Evolutionary conservation across 64 coral and sea anemone genomes (phyloP), one percentile per base, ranked within the genome.

Genomic region (Porites australiensis): DNA sequence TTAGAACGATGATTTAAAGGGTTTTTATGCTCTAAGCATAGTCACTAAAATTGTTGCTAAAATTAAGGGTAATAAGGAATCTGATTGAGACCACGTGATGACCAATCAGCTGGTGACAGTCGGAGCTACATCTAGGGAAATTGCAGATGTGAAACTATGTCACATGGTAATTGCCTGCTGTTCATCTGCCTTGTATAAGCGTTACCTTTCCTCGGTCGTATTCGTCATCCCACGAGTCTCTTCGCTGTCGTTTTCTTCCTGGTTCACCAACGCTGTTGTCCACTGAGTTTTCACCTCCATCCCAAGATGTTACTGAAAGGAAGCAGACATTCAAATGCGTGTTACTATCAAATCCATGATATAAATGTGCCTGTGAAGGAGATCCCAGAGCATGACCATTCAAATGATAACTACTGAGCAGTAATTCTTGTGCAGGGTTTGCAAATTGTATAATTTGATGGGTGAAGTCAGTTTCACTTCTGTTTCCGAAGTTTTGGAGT

Each of bases 151-250:
- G 23, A 15, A 27, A 11, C 14, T 63, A 23, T 9, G 14, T 10
- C 37, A 19, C 0, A 23, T 5, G 37, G 2, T 70, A 27, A 50
- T 47, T 13, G 11, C 2, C 7, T 7, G 10, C 53, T 11, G 53
- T 11, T 55, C 53, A 55, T 7, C 54, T 57, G 13, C 11, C 27
- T 13, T 27, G 23, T 15, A 18, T 13, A 46, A 13, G 13, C 15
- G 19, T 53, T 70, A 98, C 95, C 92, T 77, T 78, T 77, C 95
- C 95, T 70, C 68, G 74, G 20, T 98, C 95, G 19, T 93, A 88
- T 7, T 98, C 95, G 7, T 98, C 92, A 43, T 98, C 88, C 95
- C 95, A 96, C 2, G 95, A 91, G 60, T 98, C 95, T 44, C 77
- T 66, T 18, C 92, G 69, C 50, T 94, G 90, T 88, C 92, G 71